These are phyloP conservation scores for Neosalanx taihuensis DNA, from an alignment of 2,797 vertebrate genomes.

Conservation along the genomic window DNA sequence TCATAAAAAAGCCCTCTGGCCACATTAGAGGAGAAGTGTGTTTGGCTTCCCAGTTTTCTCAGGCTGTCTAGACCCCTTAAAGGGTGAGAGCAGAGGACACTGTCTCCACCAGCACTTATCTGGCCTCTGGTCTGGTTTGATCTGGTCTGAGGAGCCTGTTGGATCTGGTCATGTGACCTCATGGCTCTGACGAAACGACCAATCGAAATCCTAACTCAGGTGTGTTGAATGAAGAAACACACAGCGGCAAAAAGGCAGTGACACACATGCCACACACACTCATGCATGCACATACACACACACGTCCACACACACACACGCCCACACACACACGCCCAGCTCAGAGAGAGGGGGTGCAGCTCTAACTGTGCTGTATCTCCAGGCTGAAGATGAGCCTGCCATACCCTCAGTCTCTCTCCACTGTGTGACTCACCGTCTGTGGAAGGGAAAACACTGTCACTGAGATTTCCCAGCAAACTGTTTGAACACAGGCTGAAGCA, in stretches of 20 bases:
- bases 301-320: neutral
- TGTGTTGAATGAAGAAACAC: constrained; percentile 12
- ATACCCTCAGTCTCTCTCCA: too few relatives aligned
- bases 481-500: constrained; percentile 9
- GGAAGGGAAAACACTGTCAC: constrained; percentile 33
- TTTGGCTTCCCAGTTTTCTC: constrained; percentile 41
- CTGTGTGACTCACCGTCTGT: constrained; percentile 59
- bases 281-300: neutral
- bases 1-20: constrained; percentile 50
- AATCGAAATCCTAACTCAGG: too few relatives aligned
- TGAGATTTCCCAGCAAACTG: constrained; percentile 56
- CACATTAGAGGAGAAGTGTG: constrained; percentile 34
- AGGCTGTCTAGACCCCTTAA: constrained; percentile 44
- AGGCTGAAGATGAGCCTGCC: too few relatives aligned
- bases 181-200: too few relatives aligned
- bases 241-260: neutral
- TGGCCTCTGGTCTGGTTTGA: constrained; percentile 3
- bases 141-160: constrained; percentile 8
- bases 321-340: neutral
- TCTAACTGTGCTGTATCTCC: too few relatives aligned
- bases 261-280: neutral
- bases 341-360: constrained; percentile 19
- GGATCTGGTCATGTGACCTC: neutral
- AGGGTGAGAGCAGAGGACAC: constrained; percentile 23
- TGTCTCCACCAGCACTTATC: constrained; percentile 28